Conservation (phyloP, 2,888 invertebrate genomes). For the Athalia rosae region DNA sequence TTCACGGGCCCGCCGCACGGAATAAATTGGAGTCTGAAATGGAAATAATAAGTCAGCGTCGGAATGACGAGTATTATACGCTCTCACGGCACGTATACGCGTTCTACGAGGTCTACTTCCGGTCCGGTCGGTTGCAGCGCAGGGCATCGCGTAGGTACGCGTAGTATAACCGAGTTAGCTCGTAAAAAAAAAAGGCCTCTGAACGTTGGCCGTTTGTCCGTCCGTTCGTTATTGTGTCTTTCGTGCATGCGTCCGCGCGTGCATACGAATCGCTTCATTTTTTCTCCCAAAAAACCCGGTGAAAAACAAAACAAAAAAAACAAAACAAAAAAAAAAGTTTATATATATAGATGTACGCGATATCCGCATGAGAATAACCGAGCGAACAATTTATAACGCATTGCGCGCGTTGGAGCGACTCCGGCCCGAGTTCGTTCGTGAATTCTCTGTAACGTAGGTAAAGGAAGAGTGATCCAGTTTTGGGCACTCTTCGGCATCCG, state of each 20-base stretch:
- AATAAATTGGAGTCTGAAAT: conserved; percentile 24
- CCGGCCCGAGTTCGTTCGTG: too few relatives aligned
- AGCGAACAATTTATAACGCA: too few relatives aligned
- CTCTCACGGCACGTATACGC: conserved; percentile 38
- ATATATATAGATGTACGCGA: too few relatives aligned
- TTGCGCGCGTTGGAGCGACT: too few relatives aligned
- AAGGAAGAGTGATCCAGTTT: conserved; percentile 20
- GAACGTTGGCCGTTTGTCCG: conserved; percentile 34
- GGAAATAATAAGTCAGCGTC: conserved; percentile 11
- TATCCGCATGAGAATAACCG: too few relatives aligned
- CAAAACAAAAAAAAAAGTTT: not conserved
- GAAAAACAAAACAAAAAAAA: not conserved
- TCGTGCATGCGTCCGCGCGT: conserved; percentile 45
- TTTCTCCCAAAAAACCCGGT: conserved; percentile 44
- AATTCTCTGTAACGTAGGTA: not conserved
- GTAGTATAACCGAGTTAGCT: not conserved
- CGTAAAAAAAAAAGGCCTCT: conserved; percentile 35
- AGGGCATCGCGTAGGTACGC: conserved; percentile 6
- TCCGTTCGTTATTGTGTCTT: conserved; percentile 28
- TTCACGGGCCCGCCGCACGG: not conserved
- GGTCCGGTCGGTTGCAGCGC: conserved; percentile 24
- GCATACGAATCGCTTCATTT: conserved; percentile 68
- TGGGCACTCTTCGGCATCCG: conserved; percentile 1
- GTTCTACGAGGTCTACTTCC: conserved; percentile 37
- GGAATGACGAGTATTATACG: conserved; percentile 34